Base-by-base conservation (phyloP, 1,140 invertebrate genomes). In the Heliothis virescens region DNA sequence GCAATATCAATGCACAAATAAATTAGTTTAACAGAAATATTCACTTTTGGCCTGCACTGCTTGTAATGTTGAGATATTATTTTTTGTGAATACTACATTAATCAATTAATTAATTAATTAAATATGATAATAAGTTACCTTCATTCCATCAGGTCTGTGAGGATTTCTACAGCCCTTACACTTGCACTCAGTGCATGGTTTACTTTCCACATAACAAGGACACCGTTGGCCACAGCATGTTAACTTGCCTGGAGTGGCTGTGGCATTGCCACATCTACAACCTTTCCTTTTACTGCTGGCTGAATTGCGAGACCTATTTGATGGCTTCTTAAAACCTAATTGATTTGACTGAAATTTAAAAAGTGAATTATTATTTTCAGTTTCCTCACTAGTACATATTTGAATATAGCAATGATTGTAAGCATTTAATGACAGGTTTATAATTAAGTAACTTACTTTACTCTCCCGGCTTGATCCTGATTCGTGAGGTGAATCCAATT, bases 201-300 rank as follows among this genome's bases (percentile, higher is more conserved):
- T 98, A 87, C 96, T 97, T 86, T 97, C 97, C 73, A 98, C 97
- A 94, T 99, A 99, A 95, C 98, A 99, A 0, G 98, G 98, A 95
- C 98, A 99, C 80, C 98, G 95, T 91, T 99, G 98, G 3, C 98
- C 98, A 91, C 98, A 98, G 94, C 98, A 99, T 0, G 98, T 98
- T 65, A 98, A 92, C 92, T 98, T 98, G 12, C 98, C 98, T 13
- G 98, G 98, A 80, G 97, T 97, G 9, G 97, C 96, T 1, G 98
- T 98, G 16, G 98, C 97, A 94, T 98, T 98, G n/a, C 98, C 98
- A 96, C 98, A 99, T 80, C 98, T 95, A 92, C 98, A 99, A 12
- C 97, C 97, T 96, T 96, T 97, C 92, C 95, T 95, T 95, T 97
- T 94, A 85, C 90, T 93, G 59, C 89, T 91, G 26, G 89, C 89